Percentiles rank a stretch among this genome's conserved stretches.
These are phyloP conservation scores for Galaxias olidus DNA, from an alignment of 2,797 vertebrate genomes.

Conservation along the genomic window DNA sequence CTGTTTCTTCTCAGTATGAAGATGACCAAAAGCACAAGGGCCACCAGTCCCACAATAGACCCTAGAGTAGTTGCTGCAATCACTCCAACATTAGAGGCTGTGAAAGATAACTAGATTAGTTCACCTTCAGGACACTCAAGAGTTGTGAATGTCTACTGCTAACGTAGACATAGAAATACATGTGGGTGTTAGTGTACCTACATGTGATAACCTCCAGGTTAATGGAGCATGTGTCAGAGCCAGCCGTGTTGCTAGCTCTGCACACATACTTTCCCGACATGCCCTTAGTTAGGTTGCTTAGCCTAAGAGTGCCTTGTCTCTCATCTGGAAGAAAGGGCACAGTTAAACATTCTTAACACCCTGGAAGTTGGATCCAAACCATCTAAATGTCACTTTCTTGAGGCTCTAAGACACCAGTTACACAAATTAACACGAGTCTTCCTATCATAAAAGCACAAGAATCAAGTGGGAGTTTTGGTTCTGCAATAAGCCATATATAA, in stretches of 20 bases:
- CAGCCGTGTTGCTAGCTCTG: conserved; percentile 82
- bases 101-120: neutral
- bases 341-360: conserved; percentile 22
- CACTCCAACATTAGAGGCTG: conserved; percentile 80
- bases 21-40: conserved; percentile 76
- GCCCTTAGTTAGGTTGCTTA: conserved; percentile 87
- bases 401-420: no score
- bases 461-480: no score
- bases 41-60: conserved; percentile 81
- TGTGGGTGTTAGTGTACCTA: conserved; percentile 66
- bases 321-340: conserved; percentile 69
- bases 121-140: neutral
- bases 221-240: conserved; percentile 85
- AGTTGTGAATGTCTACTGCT: conserved; percentile 3
- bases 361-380: no score
- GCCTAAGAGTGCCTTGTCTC: conserved; percentile 82
- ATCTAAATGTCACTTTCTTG: no score
- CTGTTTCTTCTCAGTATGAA: conserved; percentile 78
- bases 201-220: conserved; percentile 88
- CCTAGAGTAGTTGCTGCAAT: conserved; percentile 85
- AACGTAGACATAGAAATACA: neutral
- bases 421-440: no score
- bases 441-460: no score
- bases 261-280: conserved; percentile 92
- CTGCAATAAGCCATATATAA: no score